Conservation (phyloP, 1,140 invertebrate species). For the Andrena cerasifolii region DNA sequence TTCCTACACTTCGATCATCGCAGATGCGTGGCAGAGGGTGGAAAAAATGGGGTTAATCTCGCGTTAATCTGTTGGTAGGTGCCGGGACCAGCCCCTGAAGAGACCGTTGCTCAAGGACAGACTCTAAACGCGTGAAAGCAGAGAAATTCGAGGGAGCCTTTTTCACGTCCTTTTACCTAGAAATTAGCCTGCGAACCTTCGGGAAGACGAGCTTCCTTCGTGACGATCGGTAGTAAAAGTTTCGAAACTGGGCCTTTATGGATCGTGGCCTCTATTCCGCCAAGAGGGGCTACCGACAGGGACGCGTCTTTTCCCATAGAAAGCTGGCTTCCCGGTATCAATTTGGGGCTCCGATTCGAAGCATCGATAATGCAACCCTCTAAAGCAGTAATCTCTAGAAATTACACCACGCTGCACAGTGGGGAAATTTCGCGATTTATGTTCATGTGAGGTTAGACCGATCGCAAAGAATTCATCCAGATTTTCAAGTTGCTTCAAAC, state of each 20-base stretch:
- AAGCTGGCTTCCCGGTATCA: neutral
- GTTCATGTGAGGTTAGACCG: too few species aligned
- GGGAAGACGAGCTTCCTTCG: neutral
- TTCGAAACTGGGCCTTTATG: slow-evolving; percentile 58
- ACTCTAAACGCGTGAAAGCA: slow-evolving; percentile 20
- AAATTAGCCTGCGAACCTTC: neutral
- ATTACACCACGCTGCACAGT: too few species aligned
- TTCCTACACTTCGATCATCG: slow-evolving; percentile 44
- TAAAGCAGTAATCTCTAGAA: neutral
- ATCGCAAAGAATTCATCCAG: too few species aligned
- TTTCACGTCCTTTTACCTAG: neutral
- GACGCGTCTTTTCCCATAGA: neutral
- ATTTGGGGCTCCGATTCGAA: neutral
- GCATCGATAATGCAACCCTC: neutral
- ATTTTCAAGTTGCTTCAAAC: too few species aligned
- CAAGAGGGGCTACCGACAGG: slow-evolving; percentile 33
- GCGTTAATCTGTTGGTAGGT: slow-evolving; percentile 44
- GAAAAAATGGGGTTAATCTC: slow-evolving; percentile 69
- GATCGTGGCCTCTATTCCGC: slow-evolving; percentile 36
- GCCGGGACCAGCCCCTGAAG: neutral
- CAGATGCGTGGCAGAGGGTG: slow-evolving; percentile 22
- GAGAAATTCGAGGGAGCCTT: neutral
- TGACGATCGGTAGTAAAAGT: slow-evolving; percentile 55
- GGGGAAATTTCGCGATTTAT: too few species aligned
- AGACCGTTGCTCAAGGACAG: slow-evolving; percentile 3